Evolutionary conservation across 1,140 invertebrate species (phyloP).

Genomic region (Micrasema minimum): DNA sequence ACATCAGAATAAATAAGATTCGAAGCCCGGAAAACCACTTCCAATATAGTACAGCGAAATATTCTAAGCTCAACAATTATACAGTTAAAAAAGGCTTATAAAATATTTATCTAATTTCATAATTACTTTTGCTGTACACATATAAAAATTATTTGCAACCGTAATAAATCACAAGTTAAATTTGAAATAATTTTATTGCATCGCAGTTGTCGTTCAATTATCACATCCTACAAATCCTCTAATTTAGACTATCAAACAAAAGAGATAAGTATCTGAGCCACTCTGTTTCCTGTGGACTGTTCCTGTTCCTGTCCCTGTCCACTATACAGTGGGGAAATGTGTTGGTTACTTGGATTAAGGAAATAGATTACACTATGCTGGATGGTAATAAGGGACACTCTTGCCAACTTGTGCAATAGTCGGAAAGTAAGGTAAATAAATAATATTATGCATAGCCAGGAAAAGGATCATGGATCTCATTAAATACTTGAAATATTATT

Average conservation of each 20-base stretch:
- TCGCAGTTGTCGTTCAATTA: background rate
- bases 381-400: too few species aligned
- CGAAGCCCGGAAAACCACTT: background rate
- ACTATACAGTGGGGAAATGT: too few species aligned
- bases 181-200: constrained; percentile 25
- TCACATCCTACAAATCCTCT: background rate
- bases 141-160: constrained; percentile 39
- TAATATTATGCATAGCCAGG: too few species aligned
- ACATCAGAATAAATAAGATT: constrained; percentile 24
- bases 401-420: too few species aligned
- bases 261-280: too few species aligned
- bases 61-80: constrained; percentile 41
- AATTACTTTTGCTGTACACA: constrained; percentile 30
- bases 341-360: too few species aligned
- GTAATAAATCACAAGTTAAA: constrained; percentile 34
- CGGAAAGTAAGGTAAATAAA: too few species aligned
- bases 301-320: too few species aligned
- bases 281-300: too few species aligned
- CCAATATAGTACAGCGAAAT: constrained; percentile 19
- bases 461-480: too few species aligned
- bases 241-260: background rate
- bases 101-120: constrained; percentile 39
- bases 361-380: too few species aligned
- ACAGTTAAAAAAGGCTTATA: constrained; percentile 45
- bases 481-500: too few species aligned